Evolutionary conservation across 2,113 vertebrate genomes (phyloP), one percentile per base, ranked within the genome.

Genomic region (Ciconia maguari): DNA sequence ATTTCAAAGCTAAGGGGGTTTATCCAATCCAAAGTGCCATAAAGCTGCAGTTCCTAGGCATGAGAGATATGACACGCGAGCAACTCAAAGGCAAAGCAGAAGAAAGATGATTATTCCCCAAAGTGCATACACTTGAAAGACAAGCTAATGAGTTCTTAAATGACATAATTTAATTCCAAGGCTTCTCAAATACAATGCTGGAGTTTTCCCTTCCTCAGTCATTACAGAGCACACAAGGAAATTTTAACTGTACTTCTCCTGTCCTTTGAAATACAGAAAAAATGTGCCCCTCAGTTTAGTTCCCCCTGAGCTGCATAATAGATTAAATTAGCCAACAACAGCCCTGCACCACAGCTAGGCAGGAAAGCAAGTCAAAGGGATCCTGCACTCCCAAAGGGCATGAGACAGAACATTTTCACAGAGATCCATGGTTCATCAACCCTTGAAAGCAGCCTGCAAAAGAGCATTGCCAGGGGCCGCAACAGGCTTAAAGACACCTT

Each of bases 111-210:
- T 97, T 96, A 95, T 87, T 97, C 68, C 85, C 65, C 51, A 49
- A 95, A 94, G 87, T 93, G 74, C 88, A 71, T 24, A 89, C 71
- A 84, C 90, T 94, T 61, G 78, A 97, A 98, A 97, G 95, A 93
- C 93, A 87, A 61, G 70, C 66, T 94, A 96, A 96, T 94, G 94
- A 96, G 84, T 94, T 94, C 87, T 87, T 96, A 95, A 97, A 97
- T 42, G 62, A 90, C 81, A 93, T 60, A 87, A 87, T 94, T 95
- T 93, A 97, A 95, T 97, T 79, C 74, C 83, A 85, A 64, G 91
- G 80, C 85, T 96, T 95, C 64, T 94, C 89, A 94, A 93, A 83
- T 66, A 89, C 58, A 87, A 92, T 34, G 87, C 72, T 91, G 69
- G 41, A 96, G 49, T 90, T 83, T 69, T 88, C 61, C 60, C 61